Percentiles rank a stretch among this genome's conserved stretches.
These are phyloP conservation scores for Lepus townsendii DNA, from an alignment of 2,797 vertebrate species.

Conservation along the genomic window DNA sequence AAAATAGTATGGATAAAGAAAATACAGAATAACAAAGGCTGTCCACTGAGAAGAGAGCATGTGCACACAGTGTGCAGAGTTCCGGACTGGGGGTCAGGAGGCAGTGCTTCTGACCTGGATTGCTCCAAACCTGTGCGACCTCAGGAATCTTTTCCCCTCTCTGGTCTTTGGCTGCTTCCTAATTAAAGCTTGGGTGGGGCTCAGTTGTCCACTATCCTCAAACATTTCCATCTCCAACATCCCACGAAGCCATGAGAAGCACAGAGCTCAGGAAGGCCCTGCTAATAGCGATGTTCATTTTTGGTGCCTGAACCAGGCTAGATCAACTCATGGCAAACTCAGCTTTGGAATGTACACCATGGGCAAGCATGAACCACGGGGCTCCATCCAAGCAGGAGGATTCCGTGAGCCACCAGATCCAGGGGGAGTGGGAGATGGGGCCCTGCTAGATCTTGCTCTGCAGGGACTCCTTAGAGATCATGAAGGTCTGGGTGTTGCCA, in stretches of 20 bases:
- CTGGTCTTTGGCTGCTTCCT: conserved; percentile 22
- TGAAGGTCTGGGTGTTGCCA: not conserved
- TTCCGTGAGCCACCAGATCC: not conserved
- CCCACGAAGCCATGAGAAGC: not conserved
- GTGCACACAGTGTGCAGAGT: no score
- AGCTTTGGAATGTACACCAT: not conserved
- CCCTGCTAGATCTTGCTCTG: not conserved
- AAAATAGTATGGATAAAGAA: not conserved
- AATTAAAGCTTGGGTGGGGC: not conserved
- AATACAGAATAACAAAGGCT: not conserved
- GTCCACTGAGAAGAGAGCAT: not conserved
- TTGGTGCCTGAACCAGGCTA: not conserved
- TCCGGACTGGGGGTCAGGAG: not conserved
- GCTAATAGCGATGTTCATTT: not conserved
- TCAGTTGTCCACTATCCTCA: not conserved
- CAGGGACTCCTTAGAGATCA: not conserved
- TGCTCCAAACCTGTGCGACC: not conserved
- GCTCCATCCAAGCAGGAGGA: not conserved
- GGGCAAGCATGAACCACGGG: not conserved
- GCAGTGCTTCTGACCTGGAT: not conserved
- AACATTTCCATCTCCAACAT: not conserved
- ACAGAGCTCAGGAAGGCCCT: not conserved
- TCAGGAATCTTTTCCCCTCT: not conserved
- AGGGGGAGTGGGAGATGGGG: not conserved
- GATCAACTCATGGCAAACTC: not conserved